Percentiles rank a stretch among this genome's conserved stretches.
Conservation (phyloP, 1,140 invertebrate species). For the Coelopa frigida region DNA sequence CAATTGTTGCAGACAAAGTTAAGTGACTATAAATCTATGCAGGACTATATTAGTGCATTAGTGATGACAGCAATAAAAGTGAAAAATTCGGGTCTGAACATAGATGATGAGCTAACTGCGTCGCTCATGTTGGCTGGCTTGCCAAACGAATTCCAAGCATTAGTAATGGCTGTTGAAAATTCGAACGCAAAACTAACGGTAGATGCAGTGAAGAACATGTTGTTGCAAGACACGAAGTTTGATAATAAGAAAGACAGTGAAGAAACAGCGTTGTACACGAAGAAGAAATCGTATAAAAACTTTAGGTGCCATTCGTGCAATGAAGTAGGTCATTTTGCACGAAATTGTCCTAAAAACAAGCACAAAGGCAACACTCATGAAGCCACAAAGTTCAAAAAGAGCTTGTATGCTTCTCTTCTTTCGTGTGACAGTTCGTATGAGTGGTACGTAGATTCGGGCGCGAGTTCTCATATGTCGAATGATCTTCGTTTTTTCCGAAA, state of each 20-base stretch:
- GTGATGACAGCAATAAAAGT: slow-evolving; percentile 12
- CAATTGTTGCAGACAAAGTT: slow-evolving; percentile 22
- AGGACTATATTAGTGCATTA: slow-evolving; percentile 27
- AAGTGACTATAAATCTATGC: slow-evolving; percentile 16
- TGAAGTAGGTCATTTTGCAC: no score
- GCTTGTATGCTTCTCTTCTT: no score
- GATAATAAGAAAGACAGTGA: slow-evolving; percentile 2
- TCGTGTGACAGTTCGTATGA: no score
- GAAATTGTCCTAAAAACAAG: not conserved
- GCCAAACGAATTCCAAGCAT: slow-evolving; percentile 7
- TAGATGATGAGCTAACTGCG: slow-evolving; percentile 9
- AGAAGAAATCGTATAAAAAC: not conserved
- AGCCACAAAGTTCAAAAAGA: no score
- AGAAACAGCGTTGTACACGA: no score
- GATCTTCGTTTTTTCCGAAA: no score
- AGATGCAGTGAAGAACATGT: slow-evolving; percentile 32
- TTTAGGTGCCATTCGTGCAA: slow-evolving; percentile 1
- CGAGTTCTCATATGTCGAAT: no score
- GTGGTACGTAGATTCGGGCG: no score
- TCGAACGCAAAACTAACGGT: slow-evolving; percentile 25
- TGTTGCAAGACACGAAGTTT: slow-evolving; percentile 33
- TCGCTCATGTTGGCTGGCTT: slow-evolving; percentile 10
- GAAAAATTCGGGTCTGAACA: slow-evolving; percentile 9
- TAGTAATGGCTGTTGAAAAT: slow-evolving; percentile 14
- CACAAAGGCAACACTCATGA: not conserved